Evolutionary conservation across 2,888 invertebrate species (phyloP).

Genomic region (Tenthredo scrophulariae): DNA sequence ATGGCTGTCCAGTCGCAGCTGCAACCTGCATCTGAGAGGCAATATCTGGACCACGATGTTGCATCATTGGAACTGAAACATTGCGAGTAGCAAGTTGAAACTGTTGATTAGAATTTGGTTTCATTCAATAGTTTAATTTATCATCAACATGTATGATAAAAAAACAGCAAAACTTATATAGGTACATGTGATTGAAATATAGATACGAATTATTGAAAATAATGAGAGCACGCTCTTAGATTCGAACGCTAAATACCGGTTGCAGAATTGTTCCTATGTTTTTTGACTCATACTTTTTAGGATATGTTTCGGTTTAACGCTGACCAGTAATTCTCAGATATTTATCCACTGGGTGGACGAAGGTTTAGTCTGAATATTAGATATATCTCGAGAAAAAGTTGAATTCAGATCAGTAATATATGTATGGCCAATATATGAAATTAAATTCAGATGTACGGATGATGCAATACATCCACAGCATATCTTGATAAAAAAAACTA

Average conservation of each 20-base stretch:
- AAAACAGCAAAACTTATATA: not conserved
- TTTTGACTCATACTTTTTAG: not conserved
- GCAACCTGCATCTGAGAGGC: constrained; percentile 90
- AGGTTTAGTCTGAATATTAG: not conserved
- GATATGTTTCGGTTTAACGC: not conserved
- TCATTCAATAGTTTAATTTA: not conserved
- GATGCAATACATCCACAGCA: not conserved
- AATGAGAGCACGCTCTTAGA: not conserved
- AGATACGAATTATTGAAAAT: not conserved
- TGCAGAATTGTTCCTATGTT: not conserved
- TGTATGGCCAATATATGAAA: not conserved
- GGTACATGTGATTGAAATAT: not conserved
- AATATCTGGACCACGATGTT: constrained; percentile 80
- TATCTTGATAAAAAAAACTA: not conserved
- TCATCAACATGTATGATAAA: not conserved
- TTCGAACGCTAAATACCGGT: not conserved
- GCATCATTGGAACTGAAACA: constrained; percentile 77
- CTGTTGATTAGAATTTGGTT: not conserved
- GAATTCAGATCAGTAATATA: not conserved
- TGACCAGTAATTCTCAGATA: not conserved
- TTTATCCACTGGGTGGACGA: not conserved
- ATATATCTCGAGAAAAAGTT: not conserved
- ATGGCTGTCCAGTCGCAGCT: constrained; percentile 90
- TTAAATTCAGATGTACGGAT: not conserved
- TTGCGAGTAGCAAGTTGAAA: not conserved